Evolutionary conservation across 2,888 invertebrate species (phyloP).

Genomic region (Subacronicta megacephala): DNA sequence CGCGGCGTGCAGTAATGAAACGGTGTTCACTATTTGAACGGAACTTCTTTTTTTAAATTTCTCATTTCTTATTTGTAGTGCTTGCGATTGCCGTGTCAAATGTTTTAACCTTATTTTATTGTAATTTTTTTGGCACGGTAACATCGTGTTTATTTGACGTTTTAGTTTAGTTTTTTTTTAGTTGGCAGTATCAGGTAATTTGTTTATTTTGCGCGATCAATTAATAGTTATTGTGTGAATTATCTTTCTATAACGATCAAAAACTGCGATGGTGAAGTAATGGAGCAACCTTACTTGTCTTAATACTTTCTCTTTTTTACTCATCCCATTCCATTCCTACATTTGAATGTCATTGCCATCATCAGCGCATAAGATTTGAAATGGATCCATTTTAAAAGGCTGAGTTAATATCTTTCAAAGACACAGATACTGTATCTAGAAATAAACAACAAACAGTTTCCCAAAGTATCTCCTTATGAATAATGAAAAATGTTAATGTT

Average conservation of each 20-base stretch:
- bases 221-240: too few relatives aligned
- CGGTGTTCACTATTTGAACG: constrained; percentile 59
- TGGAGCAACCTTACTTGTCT: too few relatives aligned
- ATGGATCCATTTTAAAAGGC: too few relatives aligned
- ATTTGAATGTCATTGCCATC: too few relatives aligned
- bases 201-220: too few relatives aligned
- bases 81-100: constrained; percentile 50
- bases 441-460: constrained; percentile 12
- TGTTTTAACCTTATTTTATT: constrained; percentile 23
- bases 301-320: too few relatives aligned
- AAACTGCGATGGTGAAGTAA: too few relatives aligned
- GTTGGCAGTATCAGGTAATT: neutral
- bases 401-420: too few relatives aligned
- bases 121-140: neutral
- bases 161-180: neutral
- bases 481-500: constrained; percentile 52
- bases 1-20: constrained; percentile 63
- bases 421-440: neutral
- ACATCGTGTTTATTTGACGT: neutral
- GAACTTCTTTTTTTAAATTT: constrained; percentile 17
- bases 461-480: constrained; percentile 39
- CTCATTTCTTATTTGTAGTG: constrained; percentile 21
- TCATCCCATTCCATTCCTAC: too few relatives aligned
- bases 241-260: too few relatives aligned
- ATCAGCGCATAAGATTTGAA: too few relatives aligned